Percentiles rank a stretch among this genome's conserved stretches.
These are phyloP conservation scores for Marcusenius ussheri DNA, from an alignment of 2,113 vertebrate species.

Conservation along the genomic window DNA sequence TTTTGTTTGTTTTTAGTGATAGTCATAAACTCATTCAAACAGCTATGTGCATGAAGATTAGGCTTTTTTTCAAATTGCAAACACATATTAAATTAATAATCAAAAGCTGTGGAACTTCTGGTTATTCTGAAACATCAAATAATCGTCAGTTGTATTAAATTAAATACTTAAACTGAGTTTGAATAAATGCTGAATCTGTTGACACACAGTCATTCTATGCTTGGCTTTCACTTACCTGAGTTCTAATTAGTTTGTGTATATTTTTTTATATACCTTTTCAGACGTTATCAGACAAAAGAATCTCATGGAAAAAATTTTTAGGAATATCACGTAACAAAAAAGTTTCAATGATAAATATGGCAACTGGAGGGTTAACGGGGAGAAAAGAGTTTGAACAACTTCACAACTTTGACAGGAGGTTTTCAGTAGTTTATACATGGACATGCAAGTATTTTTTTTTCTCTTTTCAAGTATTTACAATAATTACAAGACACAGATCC, in stretches of 20 bases:
- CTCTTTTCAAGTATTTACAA: constrained; percentile 70
- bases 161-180: not conserved
- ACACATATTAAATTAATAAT: constrained; percentile 9
- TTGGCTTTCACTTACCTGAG: constrained; percentile 8
- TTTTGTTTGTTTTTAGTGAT: not conserved
- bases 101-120: not conserved
- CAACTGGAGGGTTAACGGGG: constrained; percentile 2
- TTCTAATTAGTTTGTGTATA: not conserved
- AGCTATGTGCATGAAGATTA: not conserved
- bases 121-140: not conserved
- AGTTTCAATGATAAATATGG: not conserved
- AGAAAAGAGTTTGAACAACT: constrained; percentile 44
- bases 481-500: constrained; percentile 73
- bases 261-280: not conserved
- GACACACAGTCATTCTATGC: not conserved
- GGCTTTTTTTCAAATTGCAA: not conserved
- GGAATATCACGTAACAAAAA: not conserved
- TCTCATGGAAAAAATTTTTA: not conserved
- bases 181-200: not conserved
- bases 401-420: constrained; percentile 64
- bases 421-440: constrained; percentile 69
- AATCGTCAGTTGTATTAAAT: not conserved
- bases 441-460: constrained; percentile 70
- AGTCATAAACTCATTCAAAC: not conserved
- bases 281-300: not conserved